Percentiles rank a stretch among this genome's conserved stretches.
These are phyloP conservation scores for Drosophila basisetae DNA, from an alignment of 2,888 invertebrate genomes.

Conservation along the genomic window DNA sequence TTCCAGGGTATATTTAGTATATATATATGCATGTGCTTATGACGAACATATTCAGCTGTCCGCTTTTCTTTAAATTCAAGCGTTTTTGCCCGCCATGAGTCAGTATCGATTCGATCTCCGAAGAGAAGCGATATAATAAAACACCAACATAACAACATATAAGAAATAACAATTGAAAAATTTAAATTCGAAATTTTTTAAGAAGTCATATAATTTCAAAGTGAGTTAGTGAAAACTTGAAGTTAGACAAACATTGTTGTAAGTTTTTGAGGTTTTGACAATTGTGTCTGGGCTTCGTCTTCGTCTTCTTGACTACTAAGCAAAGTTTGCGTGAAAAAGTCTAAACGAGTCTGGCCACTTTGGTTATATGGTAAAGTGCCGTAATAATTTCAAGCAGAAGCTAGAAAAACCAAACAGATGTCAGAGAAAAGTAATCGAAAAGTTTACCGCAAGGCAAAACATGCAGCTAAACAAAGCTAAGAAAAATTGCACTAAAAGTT, in stretches of 20 bases:
- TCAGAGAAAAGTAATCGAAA: conserved; percentile 67
- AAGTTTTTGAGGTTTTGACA: background rate
- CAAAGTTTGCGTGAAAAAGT: conserved; percentile 25
- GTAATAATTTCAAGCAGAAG: conserved; percentile 20
- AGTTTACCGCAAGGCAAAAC: conserved; percentile 68
- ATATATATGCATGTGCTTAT: background rate
- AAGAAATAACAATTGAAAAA: background rate
- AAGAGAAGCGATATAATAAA: background rate
- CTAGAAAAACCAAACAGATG: conserved; percentile 38
- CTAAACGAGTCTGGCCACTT: conserved; percentile 35
- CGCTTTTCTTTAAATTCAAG: conserved; percentile 5
- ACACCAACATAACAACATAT: too few species aligned
- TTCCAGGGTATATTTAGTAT: too few species aligned
- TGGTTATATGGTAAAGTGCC: conserved; percentile 30
- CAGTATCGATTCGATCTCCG: conserved; percentile 11
- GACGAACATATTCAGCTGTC: background rate
- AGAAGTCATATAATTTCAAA: background rate
- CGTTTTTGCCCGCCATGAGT: background rate
- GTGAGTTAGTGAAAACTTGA: background rate
- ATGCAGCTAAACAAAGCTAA: conserved; percentile 43
- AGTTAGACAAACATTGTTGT: background rate
- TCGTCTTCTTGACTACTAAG: background rate
- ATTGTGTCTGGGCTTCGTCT: conserved; percentile 3
- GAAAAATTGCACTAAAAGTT: conserved; percentile 70
- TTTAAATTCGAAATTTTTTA: background rate